Conservation (phyloP, 2,113 vertebrate genomes). For the Colaptes auratus region DNA sequence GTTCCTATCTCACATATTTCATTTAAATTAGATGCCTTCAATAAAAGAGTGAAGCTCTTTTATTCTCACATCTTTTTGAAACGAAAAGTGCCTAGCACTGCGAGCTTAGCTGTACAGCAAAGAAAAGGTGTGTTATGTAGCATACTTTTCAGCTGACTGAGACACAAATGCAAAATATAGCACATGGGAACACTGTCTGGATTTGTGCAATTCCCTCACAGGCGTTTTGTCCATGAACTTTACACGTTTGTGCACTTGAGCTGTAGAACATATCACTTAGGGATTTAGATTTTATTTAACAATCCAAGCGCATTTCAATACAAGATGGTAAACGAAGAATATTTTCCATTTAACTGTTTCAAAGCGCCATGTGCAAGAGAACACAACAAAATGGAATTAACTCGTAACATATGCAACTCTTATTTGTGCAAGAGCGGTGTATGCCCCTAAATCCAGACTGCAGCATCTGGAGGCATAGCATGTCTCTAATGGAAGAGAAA, state of each 20-base stretch:
- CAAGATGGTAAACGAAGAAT: constrained; percentile 61
- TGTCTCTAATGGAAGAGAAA: constrained; percentile 60
- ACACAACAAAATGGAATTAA: constrained; percentile 67
- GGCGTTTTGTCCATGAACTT: constrained; percentile 18
- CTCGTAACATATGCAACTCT: constrained; percentile 64
- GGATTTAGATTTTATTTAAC: constrained; percentile 48
- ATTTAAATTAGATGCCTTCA: not conserved
- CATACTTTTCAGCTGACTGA: constrained; percentile 1
- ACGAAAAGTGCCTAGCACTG: not conserved
- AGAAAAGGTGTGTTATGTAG: constrained; percentile 15
- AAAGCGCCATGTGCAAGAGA: constrained; percentile 57
- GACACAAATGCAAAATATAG: constrained; percentile 12
- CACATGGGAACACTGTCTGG: not conserved
- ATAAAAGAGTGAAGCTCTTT: not conserved
- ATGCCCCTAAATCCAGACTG: constrained; percentile 53
- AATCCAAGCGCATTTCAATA: constrained; percentile 56
- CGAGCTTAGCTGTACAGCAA: not conserved
- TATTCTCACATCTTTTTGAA: not conserved
- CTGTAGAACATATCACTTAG: not conserved
- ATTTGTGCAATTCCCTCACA: constrained; percentile 1
- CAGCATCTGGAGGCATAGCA: constrained; percentile 66
- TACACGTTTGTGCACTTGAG: constrained; percentile 9
- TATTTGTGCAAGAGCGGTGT: constrained; percentile 55
- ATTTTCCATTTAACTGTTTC: constrained; percentile 67
- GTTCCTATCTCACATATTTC: not conserved